Conservation (phyloP, 2,888 invertebrate genomes). For the Proisotoma minuta region DNA sequence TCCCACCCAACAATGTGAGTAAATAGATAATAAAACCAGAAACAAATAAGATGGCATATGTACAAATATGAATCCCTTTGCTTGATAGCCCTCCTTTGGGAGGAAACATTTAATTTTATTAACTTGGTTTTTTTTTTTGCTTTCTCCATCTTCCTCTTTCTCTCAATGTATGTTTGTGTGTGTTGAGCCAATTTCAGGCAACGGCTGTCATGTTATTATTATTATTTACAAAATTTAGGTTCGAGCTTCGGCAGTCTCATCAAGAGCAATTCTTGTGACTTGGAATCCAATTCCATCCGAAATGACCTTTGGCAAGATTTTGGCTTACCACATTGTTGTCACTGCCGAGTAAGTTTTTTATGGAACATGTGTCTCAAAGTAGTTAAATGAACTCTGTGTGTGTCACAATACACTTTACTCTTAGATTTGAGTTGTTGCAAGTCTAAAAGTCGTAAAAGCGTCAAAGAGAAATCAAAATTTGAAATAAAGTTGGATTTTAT, state of each 20-base stretch:
- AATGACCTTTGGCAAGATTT: conserved; percentile 40
- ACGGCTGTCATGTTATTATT: no score
- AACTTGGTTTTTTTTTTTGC: conserved; percentile 1
- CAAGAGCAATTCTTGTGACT: conserved; percentile 37
- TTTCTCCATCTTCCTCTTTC: not conserved
- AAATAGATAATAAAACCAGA: conserved; percentile 2
- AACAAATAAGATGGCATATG: not conserved
- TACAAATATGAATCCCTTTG: not conserved
- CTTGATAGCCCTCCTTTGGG: conserved; percentile 17
- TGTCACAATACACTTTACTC: no score
- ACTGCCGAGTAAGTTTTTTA: conserved; percentile 33
- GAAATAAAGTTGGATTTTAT: conserved; percentile 1
- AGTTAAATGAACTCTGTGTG: no score
- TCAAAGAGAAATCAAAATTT: conserved; percentile 6
- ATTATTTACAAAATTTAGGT: no score
- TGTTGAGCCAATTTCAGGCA: no score
- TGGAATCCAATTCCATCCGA: conserved; percentile 43
- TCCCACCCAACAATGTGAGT: conserved; percentile 39
- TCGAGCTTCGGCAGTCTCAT: conserved; percentile 34
- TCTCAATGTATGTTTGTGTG: not conserved
- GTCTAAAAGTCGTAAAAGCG: not conserved
- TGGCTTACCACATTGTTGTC: conserved; percentile 42
- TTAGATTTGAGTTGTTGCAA: no score
- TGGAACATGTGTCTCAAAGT: no score
- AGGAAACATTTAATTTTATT: conserved; percentile 22